phyloP scores from a whole-genome alignment of 1,140 invertebrate species.

The Dinoponera quadriceps region DNA sequence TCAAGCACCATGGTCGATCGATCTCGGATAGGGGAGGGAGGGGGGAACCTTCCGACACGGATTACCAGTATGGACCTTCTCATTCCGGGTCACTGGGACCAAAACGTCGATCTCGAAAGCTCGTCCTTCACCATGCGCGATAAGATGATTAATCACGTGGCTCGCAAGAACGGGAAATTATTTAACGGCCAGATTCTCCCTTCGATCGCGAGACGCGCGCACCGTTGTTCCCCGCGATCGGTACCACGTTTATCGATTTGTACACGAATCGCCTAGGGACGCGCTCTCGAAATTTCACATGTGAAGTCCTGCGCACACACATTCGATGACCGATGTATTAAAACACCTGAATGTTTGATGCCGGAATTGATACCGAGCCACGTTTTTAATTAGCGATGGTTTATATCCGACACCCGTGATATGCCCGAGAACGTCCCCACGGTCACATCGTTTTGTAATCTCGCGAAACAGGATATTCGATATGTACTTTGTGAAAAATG shows the following conservation, averaged over 20 bases:
- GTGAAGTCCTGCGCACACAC: not conserved
- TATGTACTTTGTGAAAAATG: not conserved
- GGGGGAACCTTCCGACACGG: not conserved
- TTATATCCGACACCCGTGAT: not conserved
- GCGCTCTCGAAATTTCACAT: not conserved
- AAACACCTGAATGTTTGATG: not conserved
- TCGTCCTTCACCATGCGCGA: not conserved
- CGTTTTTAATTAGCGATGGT: conserved; percentile 16
- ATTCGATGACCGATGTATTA: not conserved
- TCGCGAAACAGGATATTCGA: not conserved
- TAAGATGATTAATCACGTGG: conserved; percentile 45
- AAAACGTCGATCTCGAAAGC: conserved; percentile 26
- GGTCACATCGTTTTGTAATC: not conserved
- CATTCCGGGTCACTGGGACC: conserved; percentile 20
- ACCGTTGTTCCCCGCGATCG: conserved; percentile 1
- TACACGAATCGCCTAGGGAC: not conserved
- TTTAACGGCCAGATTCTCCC: not conserved
- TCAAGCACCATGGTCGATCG: conserved; percentile 40
- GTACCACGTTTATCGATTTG: conserved; percentile 1
- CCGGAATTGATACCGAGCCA: not conserved
- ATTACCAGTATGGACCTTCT: not conserved
- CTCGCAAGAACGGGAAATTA: conserved; percentile 46
- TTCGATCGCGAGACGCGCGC: conserved; percentile 20
- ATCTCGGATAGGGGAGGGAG: not conserved
- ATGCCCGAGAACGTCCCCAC: not conserved